Evolutionary conservation across 2,113 vertebrate species (phyloP).

Genomic region (Acanthochromis polyacanthus): DNA sequence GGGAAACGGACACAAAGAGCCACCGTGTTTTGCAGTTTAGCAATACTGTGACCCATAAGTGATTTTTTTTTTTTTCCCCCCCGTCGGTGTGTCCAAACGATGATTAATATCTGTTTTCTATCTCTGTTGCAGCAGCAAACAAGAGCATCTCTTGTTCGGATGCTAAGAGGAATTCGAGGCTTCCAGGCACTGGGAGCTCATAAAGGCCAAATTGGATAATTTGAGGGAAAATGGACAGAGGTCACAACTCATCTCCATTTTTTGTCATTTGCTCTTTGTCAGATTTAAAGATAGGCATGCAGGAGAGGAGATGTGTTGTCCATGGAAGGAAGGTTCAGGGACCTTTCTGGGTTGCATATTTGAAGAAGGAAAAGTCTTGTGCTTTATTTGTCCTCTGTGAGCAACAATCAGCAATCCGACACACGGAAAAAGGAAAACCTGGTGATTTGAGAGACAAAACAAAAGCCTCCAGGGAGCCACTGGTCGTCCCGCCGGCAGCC

Average conservation of each 20-base stretch:
- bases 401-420: background rate
- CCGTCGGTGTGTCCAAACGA: constrained; percentile 86
- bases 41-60: constrained; percentile 88
- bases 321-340: constrained; percentile 11
- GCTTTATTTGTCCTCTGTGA: too few relatives aligned
- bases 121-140: constrained; percentile 91
- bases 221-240: constrained; percentile 90
- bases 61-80: constrained; percentile 74
- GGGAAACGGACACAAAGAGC: constrained; percentile 90
- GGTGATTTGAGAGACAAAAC: constrained; percentile 55
- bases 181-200: constrained; percentile 89
- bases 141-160: constrained; percentile 93
- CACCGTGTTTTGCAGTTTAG: constrained; percentile 89
- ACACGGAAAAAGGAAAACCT: constrained; percentile 17
- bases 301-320: constrained; percentile 53
- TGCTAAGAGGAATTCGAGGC: constrained; percentile 84
- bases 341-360: background rate
- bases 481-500: constrained; percentile 28
- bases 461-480: constrained; percentile 34
- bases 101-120: constrained; percentile 98
- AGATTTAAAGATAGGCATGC: constrained; percentile 58
- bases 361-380: too few relatives aligned
- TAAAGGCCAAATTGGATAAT: constrained; percentile 94
- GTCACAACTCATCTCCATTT: constrained; percentile 85
- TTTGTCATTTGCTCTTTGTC: constrained; percentile 21